Conservation (phyloP, 2,888 invertebrate genomes). For the Catocala fraxini region DNA sequence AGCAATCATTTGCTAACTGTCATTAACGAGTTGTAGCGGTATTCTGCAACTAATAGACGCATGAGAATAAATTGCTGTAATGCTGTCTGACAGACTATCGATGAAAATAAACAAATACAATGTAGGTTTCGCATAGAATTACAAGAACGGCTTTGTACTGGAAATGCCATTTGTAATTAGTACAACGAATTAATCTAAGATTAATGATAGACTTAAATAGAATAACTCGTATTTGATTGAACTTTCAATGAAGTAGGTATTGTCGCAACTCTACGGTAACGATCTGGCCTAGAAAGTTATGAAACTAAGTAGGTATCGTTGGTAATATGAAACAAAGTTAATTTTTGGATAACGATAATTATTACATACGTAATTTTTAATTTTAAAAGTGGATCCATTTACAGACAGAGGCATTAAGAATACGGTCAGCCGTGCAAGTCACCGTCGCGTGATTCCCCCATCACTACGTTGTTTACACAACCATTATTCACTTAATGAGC, state of each 20-base stretch:
- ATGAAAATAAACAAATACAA: slow-evolving; percentile 13
- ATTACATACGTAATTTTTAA: slow-evolving; percentile 66
- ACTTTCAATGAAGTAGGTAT: slow-evolving; percentile 1
- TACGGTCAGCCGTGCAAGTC: slow-evolving; percentile 66
- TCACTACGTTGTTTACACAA: slow-evolving; percentile 75
- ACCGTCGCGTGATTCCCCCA: slow-evolving; percentile 80
- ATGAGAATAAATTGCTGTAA: slow-evolving; percentile 7
- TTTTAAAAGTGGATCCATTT: slow-evolving; percentile 61
- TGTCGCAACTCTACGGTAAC: slow-evolving; percentile 1
- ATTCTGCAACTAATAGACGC: slow-evolving; percentile 26
- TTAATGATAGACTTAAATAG: slow-evolving; percentile 4
- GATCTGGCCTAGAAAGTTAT: not conserved
- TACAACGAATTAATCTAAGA: slow-evolving; percentile 12
- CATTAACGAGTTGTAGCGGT: slow-evolving; percentile 38
- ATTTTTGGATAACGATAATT: slow-evolving; percentile 54
- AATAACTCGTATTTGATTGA: slow-evolving; percentile 17
- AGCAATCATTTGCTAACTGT: slow-evolving; percentile 49
- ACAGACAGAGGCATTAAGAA: slow-evolving; percentile 54
- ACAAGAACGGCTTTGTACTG: slow-evolving; percentile 4
- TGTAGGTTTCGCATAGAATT: slow-evolving; percentile 2
- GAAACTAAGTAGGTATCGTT: slow-evolving; percentile 3
- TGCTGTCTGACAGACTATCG: slow-evolving; percentile 10
- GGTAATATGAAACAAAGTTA: not conserved
- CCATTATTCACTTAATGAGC: slow-evolving; percentile 78
- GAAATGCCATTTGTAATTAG: slow-evolving; percentile 17